Evolutionary conservation across 1,140 invertebrate species (phyloP).

Genomic region (Pseudomyrmex flavicornis): DNA sequence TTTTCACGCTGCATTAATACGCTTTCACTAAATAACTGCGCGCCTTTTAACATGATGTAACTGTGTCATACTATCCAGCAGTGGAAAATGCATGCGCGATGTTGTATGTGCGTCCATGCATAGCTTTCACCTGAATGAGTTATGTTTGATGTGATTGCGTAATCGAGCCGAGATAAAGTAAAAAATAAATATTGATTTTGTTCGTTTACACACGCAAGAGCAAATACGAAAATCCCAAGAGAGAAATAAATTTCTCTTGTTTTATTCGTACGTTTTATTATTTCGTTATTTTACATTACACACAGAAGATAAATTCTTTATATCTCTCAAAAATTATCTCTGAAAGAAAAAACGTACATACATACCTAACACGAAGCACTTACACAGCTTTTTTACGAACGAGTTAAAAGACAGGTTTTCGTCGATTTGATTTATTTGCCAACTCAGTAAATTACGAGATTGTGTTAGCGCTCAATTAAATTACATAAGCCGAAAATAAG

Average conservation of each 20-base stretch:
- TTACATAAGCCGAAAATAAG: constrained; percentile 28
- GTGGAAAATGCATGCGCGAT: neutral
- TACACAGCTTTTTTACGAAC: neutral
- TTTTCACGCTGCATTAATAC: neutral
- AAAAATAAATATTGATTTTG: neutral
- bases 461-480: neutral
- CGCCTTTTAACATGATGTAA: constrained; percentile 45
- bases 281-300: too few relatives aligned
- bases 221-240: too few relatives aligned
- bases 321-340: neutral
- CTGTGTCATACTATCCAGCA: constrained; percentile 18
- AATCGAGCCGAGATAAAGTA: neutral
- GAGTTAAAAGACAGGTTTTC: neutral
- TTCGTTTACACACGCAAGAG: neutral
- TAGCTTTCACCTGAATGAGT: constrained; percentile 57
- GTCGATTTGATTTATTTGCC: neutral
- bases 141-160: neutral
- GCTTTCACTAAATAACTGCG: constrained; percentile 35
- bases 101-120: neutral
- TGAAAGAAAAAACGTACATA: neutral
- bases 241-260: too few relatives aligned
- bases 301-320: neutral
- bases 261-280: too few relatives aligned
- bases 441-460: constrained; percentile 19
- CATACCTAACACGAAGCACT: neutral